phyloP scores from a whole-genome alignment of 2,888 invertebrate genomes.

The Anoncus sp. region DNA sequence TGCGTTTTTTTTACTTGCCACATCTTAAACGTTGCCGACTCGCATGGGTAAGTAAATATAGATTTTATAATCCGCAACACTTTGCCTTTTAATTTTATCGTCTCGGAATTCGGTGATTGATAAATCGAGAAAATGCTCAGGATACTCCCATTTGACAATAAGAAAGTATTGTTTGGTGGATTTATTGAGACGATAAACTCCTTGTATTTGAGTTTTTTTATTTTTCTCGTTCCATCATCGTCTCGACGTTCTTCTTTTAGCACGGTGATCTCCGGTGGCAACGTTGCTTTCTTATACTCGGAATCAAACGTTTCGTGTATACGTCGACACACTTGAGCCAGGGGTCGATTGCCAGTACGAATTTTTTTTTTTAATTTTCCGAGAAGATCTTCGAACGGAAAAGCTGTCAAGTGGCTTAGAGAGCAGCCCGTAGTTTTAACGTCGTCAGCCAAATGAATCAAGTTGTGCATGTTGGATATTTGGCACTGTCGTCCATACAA shows the following conservation, averaged over 20 bases:
- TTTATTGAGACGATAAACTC: slow-evolving; percentile 29
- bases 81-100: slow-evolving; percentile 8
- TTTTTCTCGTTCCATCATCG: slow-evolving; percentile 11
- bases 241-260: slow-evolving; percentile 14
- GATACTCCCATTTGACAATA: slow-evolving; percentile 31
- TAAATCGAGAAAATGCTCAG: slow-evolving; percentile 3
- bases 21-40: slow-evolving; percentile 23
- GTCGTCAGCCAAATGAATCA: slow-evolving; percentile 18
- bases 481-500: slow-evolving; percentile 15
- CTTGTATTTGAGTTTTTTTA: slow-evolving; percentile 16
- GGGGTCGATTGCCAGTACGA: slow-evolving; percentile 46
- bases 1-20: slow-evolving; percentile 20
- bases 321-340: slow-evolving; percentile 53
- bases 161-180: slow-evolving; percentile 43
- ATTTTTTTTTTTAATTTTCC: slow-evolving; percentile 46
- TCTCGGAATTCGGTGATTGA: slow-evolving; percentile 5
- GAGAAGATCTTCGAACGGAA: slow-evolving; percentile 15
- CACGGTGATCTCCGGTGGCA: slow-evolving; percentile 21
- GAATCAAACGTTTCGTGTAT: slow-evolving; percentile 22
- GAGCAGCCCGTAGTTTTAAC: slow-evolving; percentile 4
- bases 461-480: background rate
- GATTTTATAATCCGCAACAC: slow-evolving; percentile 25
- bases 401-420: slow-evolving; percentile 5
- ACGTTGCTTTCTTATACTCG: slow-evolving; percentile 17
- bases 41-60: slow-evolving; percentile 20